phyloP scores from a whole-genome alignment of 2,797 vertebrate species.

The Poliocrania exsul region DNA sequence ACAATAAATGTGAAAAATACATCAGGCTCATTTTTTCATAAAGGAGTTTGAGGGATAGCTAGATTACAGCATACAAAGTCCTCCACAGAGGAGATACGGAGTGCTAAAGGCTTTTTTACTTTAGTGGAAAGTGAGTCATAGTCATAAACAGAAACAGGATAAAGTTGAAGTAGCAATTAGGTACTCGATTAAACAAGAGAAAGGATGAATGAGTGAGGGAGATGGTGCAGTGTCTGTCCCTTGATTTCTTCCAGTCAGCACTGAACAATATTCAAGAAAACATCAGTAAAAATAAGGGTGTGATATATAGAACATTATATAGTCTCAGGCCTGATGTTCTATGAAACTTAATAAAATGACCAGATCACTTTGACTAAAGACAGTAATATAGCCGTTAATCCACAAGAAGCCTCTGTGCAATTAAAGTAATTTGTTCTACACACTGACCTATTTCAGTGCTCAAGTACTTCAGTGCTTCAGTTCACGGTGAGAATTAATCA shows the following conservation, averaged over 20 bases:
- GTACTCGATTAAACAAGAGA: accelerated
- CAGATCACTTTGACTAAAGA: background rate
- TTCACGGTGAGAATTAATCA: background rate
- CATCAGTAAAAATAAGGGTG: background rate
- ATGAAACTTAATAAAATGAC: background rate
- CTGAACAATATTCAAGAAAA: background rate
- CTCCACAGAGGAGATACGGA: background rate
- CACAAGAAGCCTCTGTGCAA: background rate
- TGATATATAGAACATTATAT: background rate
- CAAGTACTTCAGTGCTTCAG: background rate
- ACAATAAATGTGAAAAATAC: background rate
- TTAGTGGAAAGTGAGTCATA: background rate
- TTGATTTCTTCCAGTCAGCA: background rate
- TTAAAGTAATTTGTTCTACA: background rate
- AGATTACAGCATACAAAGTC: background rate
- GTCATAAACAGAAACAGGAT: background rate
- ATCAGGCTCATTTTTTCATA: background rate
- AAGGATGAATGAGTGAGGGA: background rate
- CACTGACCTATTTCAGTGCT: accelerated
- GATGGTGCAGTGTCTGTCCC: background rate
- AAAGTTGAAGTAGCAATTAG: background rate
- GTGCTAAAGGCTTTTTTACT: background rate
- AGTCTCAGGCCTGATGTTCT: background rate
- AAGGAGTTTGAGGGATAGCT: background rate
- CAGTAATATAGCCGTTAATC: background rate